phyloP scores from a whole-genome alignment of 2,888 invertebrate species.

The Antheraea assamensis region DNA sequence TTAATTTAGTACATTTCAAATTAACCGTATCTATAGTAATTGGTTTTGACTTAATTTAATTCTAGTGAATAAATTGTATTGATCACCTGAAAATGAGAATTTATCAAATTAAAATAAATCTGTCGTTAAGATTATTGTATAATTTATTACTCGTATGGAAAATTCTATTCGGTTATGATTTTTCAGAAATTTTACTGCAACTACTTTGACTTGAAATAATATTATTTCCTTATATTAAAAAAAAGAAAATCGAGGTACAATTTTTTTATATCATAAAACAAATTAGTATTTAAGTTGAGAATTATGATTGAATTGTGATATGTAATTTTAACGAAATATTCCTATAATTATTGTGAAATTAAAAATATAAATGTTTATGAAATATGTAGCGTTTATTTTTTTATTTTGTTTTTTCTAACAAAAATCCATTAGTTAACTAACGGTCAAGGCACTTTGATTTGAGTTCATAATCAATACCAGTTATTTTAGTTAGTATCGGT shows the following conservation, averaged over 20 bases:
- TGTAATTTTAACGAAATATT: constrained; percentile 14
- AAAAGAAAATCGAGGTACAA: constrained; percentile 16
- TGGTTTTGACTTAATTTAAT: not conserved
- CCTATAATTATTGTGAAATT: constrained; percentile 11
- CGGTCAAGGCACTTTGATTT: not conserved
- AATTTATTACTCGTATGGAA: not conserved
- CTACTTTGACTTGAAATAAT: not conserved
- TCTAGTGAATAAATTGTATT: not conserved
- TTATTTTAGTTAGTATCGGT: no score
- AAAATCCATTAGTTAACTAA: not conserved
- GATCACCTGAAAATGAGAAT: not conserved
- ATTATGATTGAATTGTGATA: constrained; percentile 19
- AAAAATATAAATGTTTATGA: constrained; percentile 9
- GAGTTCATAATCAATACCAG: no score
- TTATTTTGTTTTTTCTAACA: not conserved
- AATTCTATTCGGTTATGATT: not conserved
- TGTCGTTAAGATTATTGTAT: not conserved
- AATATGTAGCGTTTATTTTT: not conserved
- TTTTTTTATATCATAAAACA: not conserved
- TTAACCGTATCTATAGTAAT: not conserved
- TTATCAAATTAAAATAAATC: not conserved
- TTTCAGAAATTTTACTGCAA: not conserved
- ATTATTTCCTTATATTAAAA: not conserved
- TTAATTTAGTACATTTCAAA: not conserved
- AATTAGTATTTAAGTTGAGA: constrained; percentile 17